Base-by-base conservation (phyloP, 2,888 invertebrate genomes). In the Dastarcus helophoroides region DNA sequence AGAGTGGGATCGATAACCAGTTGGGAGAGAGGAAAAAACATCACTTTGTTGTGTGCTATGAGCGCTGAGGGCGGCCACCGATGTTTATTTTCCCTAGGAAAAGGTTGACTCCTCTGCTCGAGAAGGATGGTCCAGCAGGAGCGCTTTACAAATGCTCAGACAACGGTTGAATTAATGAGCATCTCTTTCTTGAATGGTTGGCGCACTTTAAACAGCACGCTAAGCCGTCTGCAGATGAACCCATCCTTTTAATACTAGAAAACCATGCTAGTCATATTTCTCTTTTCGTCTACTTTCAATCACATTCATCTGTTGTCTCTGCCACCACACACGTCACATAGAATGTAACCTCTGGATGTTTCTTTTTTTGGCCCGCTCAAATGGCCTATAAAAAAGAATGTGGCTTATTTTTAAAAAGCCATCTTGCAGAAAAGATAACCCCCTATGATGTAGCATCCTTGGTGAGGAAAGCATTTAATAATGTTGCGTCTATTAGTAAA, bases 41-140 rank as follows among this genome's bases (percentile, higher is more conserved):
- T 62, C 2, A 64, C 63, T 2, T 11, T 61, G n/a, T 25, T 61
- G 27, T 62, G 57, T 47, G n/a, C n/a, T n/a, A n/a, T n/a, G n/a
- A n/a, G n/a, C n/a, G n/a, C n/a, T n/a, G n/a, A n/a, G 47, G 55
- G 62, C 7, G 26, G 33, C 62, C 62, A 4, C 64, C 62, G 3
- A 60, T 65, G 60, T 62, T 64, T 42, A 62, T 65, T 28, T n/a
- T n/a, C n/a, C n/a, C n/a, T n/a, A n/a, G n/a, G n/a, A n/a, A n/a
- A n/a, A n/a, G n/a, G n/a, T n/a, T 58, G 54, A 52, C 51, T 26
- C 51, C 51, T 4, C 34, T 37, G 1, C 45, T 62, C 7, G 51
- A 54, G 53, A n/a, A n/a, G 29, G 56, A 54, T 48, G 60, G 62
- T n/a, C 60, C 58, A 39, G 32, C 48, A 36, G 52, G 53, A 16